These are phyloP conservation scores for Ceratitis capitata DNA, from an alignment of 1,140 invertebrate genomes.

Conservation along the genomic window DNA sequence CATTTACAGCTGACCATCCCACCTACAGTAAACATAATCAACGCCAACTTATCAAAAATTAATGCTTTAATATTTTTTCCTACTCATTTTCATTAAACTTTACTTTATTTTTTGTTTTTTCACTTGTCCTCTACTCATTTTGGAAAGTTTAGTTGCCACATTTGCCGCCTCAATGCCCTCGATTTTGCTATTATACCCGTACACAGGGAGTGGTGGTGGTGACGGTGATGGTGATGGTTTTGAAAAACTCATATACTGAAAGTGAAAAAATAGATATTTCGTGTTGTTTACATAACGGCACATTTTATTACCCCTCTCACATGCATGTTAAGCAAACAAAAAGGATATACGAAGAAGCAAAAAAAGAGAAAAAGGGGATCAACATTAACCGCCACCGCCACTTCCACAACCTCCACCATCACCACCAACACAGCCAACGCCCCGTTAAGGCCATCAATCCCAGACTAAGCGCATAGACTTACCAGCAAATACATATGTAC, in stretches of 20 bases:
- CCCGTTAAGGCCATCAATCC: neutral
- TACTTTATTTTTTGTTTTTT: neutral
- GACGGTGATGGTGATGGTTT: too few relatives aligned
- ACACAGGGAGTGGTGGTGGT: neutral
- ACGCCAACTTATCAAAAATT: conserved; percentile 31
- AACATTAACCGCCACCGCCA: neutral
- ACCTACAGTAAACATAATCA: conserved; percentile 7
- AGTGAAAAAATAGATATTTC: conserved; percentile 13
- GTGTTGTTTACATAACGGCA: conserved; percentile 31
- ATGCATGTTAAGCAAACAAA: conserved; percentile 2
- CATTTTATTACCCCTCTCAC: conserved; percentile 29
- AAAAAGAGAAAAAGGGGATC: neutral
- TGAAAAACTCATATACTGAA: neutral
- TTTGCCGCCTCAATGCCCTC: neutral
- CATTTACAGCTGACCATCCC: neutral
- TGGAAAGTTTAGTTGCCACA: neutral
- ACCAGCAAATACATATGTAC: neutral
- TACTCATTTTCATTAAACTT: conserved; percentile 28
- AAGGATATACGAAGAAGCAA: neutral
- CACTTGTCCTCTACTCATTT: neutral
- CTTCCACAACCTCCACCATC: neutral
- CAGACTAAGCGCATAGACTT: neutral
- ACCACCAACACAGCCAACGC: neutral
- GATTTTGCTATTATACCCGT: neutral
- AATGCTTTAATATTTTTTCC: conserved; percentile 34